These are phyloP conservation scores for Hippocampus zosterae DNA, from an alignment of 2,113 vertebrate species.

Conservation along the genomic window DNA sequence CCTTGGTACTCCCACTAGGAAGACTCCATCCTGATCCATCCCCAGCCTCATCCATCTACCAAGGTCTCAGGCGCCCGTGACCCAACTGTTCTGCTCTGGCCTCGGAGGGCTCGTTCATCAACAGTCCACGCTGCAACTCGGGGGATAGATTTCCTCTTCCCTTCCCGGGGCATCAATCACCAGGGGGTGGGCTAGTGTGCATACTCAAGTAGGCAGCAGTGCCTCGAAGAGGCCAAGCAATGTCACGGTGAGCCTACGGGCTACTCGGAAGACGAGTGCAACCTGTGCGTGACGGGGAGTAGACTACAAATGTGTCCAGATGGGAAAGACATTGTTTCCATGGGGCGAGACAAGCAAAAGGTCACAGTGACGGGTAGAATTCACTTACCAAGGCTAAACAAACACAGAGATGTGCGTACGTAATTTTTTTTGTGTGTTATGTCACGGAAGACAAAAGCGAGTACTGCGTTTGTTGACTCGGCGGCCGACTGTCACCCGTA, in stretches of 20 bases:
- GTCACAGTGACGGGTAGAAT: background rate
- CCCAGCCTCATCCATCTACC: slow-evolving; percentile 22
- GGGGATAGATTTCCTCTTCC: slow-evolving; percentile 71
- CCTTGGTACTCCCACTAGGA: slow-evolving; percentile 6
- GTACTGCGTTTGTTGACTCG: slow-evolving; percentile 4
- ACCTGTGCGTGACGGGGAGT: background rate
- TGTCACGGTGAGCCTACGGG: slow-evolving; percentile 50
- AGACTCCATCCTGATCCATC: slow-evolving; percentile 15
- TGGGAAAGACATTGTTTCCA: background rate
- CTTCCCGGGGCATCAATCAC: slow-evolving; percentile 72
- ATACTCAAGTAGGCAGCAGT: slow-evolving; percentile 69
- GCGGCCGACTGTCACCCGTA: slow-evolving; percentile 31
- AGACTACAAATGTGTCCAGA: background rate
- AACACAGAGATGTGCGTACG: background rate
- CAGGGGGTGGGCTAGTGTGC: slow-evolving; percentile 50
- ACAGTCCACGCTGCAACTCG: slow-evolving; percentile 54
- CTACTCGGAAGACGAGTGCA: slow-evolving; percentile 20
- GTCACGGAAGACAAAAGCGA: slow-evolving; percentile 5
- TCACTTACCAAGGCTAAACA: background rate
- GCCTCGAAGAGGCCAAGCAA: slow-evolving; percentile 58
- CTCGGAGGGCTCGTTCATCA: slow-evolving; percentile 72
- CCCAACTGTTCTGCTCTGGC: slow-evolving; percentile 63
- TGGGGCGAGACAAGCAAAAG: background rate
- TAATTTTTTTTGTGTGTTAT: background rate
- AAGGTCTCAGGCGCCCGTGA: slow-evolving; percentile 50